Evolutionary conservation across 2,888 invertebrate species (phyloP), one percentile per base, ranked within the genome.

Genomic region (Azorinus chamasolen): DNA sequence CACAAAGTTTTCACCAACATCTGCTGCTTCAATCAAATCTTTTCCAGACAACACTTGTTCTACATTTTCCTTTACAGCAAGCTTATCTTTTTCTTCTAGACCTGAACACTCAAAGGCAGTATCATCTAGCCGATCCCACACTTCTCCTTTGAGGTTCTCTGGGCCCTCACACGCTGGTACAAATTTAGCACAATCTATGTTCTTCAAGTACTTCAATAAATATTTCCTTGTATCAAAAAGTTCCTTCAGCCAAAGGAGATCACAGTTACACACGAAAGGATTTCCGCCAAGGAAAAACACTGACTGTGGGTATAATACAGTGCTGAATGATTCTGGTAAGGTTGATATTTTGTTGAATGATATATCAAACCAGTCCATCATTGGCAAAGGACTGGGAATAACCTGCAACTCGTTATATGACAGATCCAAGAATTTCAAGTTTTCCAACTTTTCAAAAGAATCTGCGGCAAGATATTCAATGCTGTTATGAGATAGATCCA

Each of bases 161-260:
- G 89, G 87, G n/a, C 58, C 51, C 3, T 65, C 71, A 74, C 88
- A 88, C 0, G 61, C 51, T 5, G 89, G 88, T 18, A 87, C 66
- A 55, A 86, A 88, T 45, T 80, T 75, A 2, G 73, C 62, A 2
- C 55, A 39, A 10, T 74, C 68, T 12, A 79, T 71, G 43, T 70
- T 72, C 24, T 80, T 79, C 16, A 87, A 51, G 59, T 79, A 83
- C 24, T 85, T 79, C 8, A 87, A 27, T 20, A 86, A 51, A 45
- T 87, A 86, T 53, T 84, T 79, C n/a, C 87, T 69, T 1, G 85
- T 79, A 53, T 86, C 83, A 20, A 64, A 81, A 16, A 83, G 70
- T 55, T 83, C 84, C 41, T 86, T 86, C 48, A 86, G 43, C 86
- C 86, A 86, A 25, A 76, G 43, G 14, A 83, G 57, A 5, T 75